Percentiles rank a stretch among this genome's conserved stretches.
These are phyloP conservation scores for Drosophila obscura DNA, from an alignment of 1,140 invertebrate species.

Conservation along the genomic window DNA sequence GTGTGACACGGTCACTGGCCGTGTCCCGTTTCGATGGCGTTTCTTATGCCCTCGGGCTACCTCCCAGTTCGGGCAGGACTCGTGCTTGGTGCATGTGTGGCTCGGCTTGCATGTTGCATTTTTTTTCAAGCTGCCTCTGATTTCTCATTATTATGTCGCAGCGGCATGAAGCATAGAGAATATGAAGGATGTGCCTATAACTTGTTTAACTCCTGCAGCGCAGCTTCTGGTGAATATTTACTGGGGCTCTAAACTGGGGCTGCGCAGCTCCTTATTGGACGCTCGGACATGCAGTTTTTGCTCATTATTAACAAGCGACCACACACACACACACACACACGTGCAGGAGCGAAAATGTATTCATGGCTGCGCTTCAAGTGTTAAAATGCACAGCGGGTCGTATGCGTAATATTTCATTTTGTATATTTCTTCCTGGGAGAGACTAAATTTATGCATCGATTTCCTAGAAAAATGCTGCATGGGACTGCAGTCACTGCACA, in stretches of 20 bases:
- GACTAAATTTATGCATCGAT: conserved; percentile 73
- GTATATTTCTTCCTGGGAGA: conserved; percentile 30
- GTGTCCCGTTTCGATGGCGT: conserved; percentile 28
- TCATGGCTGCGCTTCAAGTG: conserved; percentile 37
- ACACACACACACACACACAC: conserved; percentile 19
- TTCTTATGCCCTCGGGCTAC: background rate
- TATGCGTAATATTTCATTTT: conserved; percentile 74
- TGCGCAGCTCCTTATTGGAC: conserved; percentile 52
- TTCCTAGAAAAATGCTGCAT: conserved; percentile 55
- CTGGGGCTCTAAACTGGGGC: background rate
- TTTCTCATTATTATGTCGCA: conserved; percentile 78
- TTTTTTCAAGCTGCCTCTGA: conserved; percentile 54
- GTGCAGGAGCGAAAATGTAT: conserved; percentile 29
- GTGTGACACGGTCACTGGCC: conserved; percentile 60
- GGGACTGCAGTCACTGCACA: no score
- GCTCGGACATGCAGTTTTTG: conserved; percentile 35
- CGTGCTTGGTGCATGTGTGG: conserved; percentile 34
- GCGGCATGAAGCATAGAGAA: conserved; percentile 22
- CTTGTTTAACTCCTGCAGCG: background rate
- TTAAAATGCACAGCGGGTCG: conserved; percentile 61
- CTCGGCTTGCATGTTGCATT: conserved; percentile 41
- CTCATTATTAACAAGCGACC: conserved; percentile 37
- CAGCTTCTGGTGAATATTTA: conserved; percentile 5
- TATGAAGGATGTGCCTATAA: background rate
- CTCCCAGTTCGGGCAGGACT: conserved; percentile 14